phyloP scores from a whole-genome alignment of 2,888 invertebrate species.

The Leptinotarsa rubiginosa region DNA sequence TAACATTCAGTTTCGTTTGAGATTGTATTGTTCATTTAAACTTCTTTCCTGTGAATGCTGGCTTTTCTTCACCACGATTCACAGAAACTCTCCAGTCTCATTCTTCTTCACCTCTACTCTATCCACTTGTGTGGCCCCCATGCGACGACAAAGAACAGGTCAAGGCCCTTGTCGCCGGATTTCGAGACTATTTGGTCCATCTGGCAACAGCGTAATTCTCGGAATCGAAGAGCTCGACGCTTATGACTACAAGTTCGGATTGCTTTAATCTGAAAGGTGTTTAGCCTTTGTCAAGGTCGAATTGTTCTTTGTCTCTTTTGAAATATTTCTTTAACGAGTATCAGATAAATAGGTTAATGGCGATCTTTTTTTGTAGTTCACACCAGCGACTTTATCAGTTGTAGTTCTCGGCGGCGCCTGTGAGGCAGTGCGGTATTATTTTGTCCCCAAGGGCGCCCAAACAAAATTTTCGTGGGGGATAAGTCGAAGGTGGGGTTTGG shows the following conservation, averaged over 20 bases:
- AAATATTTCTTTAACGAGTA: conserved; percentile 3
- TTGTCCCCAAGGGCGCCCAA: too few species aligned
- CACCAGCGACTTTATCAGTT: conserved; percentile 2
- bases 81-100: too few species aligned
- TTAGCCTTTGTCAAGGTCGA: conserved; percentile 20
- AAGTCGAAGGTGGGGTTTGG: too few species aligned
- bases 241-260: conserved; percentile 18
- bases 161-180: conserved; percentile 6
- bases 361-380: background rate
- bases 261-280: conserved; percentile 15
- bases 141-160: background rate
- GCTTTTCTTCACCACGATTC: background rate
- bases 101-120: too few species aligned
- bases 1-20: too few species aligned
- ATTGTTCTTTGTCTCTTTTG: conserved; percentile 7
- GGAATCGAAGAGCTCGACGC: conserved; percentile 3
- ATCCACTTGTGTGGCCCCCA: conserved; percentile 1
- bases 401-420: background rate
- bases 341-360: conserved; percentile 4
- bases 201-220: conserved; percentile 3
- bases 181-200: background rate
- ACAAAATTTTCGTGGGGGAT: too few species aligned
- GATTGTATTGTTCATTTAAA: too few species aligned
- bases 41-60: background rate
- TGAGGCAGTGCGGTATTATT: too few species aligned